phyloP scores from a whole-genome alignment of 2,113 vertebrate genomes.

The Balaeniceps rex region DNA sequence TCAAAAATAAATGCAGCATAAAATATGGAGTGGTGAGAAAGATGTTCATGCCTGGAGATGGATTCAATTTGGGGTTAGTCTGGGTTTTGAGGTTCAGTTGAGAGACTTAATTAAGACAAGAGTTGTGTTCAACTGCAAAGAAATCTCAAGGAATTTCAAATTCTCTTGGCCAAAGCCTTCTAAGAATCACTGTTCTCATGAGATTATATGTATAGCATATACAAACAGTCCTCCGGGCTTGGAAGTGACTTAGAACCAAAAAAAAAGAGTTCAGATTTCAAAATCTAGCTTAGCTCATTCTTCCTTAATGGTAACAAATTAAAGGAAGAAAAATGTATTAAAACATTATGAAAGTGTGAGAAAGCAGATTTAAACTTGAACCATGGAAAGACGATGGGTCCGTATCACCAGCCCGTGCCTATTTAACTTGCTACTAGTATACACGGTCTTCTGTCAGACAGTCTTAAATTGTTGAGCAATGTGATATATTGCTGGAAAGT shows the following conservation, averaged over 20 bases:
- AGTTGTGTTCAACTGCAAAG: not conserved
- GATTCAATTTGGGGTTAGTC: not conserved
- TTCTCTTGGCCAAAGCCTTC: not conserved
- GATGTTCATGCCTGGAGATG: not conserved
- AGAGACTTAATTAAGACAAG: not conserved
- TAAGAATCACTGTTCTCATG: not conserved
- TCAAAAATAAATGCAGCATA: not conserved
- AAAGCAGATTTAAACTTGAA: not conserved
- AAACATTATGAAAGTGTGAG: not conserved
- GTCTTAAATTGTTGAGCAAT: not conserved
- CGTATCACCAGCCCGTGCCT: not conserved
- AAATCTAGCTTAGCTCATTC: not conserved
- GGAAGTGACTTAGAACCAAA: not conserved
- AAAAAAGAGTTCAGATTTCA: not conserved
- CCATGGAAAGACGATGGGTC: not conserved
- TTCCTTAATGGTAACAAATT: not conserved
- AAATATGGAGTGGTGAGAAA: not conserved
- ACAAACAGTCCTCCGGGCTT: not conserved
- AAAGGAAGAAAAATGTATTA: not conserved
- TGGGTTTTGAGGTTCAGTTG: not conserved
- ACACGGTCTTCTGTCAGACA: not conserved
- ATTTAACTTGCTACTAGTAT: not conserved
- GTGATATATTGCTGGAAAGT: constrained; percentile 26
- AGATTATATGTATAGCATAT: not conserved
- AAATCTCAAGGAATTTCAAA: not conserved